A percentile compares a stretch with the other conserved stretches of the same genome.
Conservation (phyloP, 92 coral and sea anemone species). For the Epizoanthus scotinus region DNA sequence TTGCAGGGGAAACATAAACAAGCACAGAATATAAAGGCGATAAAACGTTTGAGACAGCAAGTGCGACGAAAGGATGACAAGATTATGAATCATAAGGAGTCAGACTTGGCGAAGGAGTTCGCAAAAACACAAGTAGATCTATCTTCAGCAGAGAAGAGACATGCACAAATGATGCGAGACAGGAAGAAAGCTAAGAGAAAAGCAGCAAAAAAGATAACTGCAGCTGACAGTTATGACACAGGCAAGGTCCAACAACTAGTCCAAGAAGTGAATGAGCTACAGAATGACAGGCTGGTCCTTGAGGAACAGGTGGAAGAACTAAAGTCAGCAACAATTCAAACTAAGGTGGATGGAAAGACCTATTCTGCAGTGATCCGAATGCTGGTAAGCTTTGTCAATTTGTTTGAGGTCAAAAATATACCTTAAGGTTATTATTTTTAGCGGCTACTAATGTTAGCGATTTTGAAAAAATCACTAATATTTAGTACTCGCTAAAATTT, state of each 20-base stretch:
- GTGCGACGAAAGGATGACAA: conserved; percentile 3
- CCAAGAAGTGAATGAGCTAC: conserved; percentile 8
- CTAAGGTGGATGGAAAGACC: conserved; percentile 14
- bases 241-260: neutral
- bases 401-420: conserved; percentile 1
- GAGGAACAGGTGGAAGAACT: conserved; percentile 5
- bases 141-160: conserved; percentile 8
- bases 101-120: conserved; percentile 8
- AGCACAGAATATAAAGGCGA: neutral
- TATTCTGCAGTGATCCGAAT: conserved; percentile 3
- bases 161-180: neutral
- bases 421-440: too few relatives aligned
- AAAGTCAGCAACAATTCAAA: neutral
- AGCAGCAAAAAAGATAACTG: conserved; percentile 1
- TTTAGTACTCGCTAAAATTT: too few relatives aligned
- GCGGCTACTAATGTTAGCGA: too few relatives aligned
- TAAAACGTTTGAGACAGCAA: neutral
- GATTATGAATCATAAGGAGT: conserved; percentile 2
- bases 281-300: conserved; percentile 1
- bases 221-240: neutral
- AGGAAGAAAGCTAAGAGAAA: conserved; percentile 3
- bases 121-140: neutral
- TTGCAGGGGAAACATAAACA: conserved; percentile 14
- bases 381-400: conserved; percentile 4
- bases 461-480: too few relatives aligned